Evolutionary conservation across 2,888 invertebrate genomes (phyloP).

Genomic region (Diachrysia chrysitis): DNA sequence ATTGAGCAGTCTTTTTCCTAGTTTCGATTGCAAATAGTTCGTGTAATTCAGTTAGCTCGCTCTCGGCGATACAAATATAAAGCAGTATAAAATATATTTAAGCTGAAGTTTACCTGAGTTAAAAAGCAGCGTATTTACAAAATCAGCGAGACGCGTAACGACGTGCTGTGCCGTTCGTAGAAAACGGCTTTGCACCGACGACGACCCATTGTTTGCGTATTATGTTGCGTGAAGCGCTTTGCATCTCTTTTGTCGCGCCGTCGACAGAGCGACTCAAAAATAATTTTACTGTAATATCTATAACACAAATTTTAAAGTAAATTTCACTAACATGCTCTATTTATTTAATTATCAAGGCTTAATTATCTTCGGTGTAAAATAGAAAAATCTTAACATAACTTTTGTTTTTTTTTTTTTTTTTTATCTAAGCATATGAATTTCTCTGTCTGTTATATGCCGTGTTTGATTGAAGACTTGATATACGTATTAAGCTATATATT

Average conservation of each 20-base stretch:
- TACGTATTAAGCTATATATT: conserved; percentile 66
- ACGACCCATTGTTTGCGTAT: conserved; percentile 72
- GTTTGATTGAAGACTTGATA: conserved; percentile 57
- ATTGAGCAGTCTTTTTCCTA: conserved; percentile 83
- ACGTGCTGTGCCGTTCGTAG: conserved; percentile 69
- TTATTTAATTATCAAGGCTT: conserved; percentile 20
- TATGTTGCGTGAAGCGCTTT: conserved; percentile 76
- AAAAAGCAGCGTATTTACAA: conserved; percentile 71
- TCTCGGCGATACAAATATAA: conserved; percentile 72
- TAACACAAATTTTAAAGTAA: conserved; percentile 23
- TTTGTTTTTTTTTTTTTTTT: too few species aligned
- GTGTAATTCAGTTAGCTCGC: conserved; percentile 84
- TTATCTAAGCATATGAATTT: conserved; percentile 1
- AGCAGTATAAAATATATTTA: conserved; percentile 70
- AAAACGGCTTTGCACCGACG: conserved; percentile 71
- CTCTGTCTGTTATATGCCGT: too few species aligned
- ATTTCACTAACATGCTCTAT: conserved; percentile 18
- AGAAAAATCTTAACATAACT: not conserved
- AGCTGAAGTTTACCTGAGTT: conserved; percentile 68
- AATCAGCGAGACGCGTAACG: conserved; percentile 77
- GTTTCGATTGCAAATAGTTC: conserved; percentile 88
- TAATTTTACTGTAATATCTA: conserved; percentile 47
- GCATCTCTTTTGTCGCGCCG: conserved; percentile 66
- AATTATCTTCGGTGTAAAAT: not conserved
- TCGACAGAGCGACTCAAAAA: conserved; percentile 50